phyloP scores from a whole-genome alignment of 1,140 invertebrate species.

The Saccostrea echinata region DNA sequence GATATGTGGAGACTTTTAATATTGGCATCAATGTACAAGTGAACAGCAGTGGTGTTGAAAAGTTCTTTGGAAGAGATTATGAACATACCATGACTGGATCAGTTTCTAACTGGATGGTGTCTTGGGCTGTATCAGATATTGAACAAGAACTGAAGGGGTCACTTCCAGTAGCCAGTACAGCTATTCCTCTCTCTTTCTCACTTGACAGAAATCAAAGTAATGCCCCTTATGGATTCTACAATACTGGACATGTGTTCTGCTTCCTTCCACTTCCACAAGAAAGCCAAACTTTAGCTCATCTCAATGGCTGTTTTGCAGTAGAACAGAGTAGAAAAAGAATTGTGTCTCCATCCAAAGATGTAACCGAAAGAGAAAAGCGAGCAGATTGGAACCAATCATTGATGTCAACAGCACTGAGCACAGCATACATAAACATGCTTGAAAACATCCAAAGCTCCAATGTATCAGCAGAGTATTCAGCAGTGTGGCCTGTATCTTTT shows the following conservation, averaged over 20 bases:
- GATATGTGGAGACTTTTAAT: neutral
- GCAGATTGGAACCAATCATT: slow-evolving; percentile 37
- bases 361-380: slow-evolving; percentile 2
- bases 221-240: neutral
- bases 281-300: slow-evolving; percentile 62
- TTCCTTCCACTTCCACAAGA: slow-evolving; percentile 69
- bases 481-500: neutral
- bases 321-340: slow-evolving; percentile 66
- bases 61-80: neutral
- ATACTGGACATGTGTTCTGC: slow-evolving; percentile 67
- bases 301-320: slow-evolving; percentile 70
- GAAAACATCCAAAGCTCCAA: neutral
- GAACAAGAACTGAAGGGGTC: neutral
- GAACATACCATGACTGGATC: slow-evolving; percentile 4
- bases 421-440: neutral
- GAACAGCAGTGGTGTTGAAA: neutral
- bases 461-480: neutral
- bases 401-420: neutral
- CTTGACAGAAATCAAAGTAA: neutral
- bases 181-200: neutral
- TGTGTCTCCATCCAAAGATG: slow-evolving; percentile 57
- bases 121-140: neutral
- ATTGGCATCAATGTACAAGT: neutral
- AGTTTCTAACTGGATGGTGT: neutral
- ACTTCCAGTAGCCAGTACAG: slow-evolving; percentile 14